Evolutionary conservation across 2,888 invertebrate genomes (phyloP), one percentile per base, ranked within the genome.

Genomic region (Tuberolachnus salignus): DNA sequence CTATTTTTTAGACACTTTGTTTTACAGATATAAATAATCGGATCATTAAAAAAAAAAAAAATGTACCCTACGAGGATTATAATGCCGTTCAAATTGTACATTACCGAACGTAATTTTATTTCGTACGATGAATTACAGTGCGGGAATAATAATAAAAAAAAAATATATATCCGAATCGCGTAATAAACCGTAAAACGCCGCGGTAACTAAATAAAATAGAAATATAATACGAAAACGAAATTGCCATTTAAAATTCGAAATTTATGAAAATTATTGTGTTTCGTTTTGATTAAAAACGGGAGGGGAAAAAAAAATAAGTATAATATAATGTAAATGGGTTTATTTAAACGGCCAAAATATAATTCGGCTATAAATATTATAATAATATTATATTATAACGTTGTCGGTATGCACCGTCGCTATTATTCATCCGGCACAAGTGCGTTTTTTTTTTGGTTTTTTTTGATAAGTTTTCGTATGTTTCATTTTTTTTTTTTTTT

Each of bases 41-140:
- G 72, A 73, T 73, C 49, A 51, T 73, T 74, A 64, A 64, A 74
- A 67, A 74, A 53, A 53, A 64, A 64, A 74, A 67, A 74, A 53
- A 53, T 8, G 63, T 63, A 21, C 42, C 64, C 19, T 42, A n/a
- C 1, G 13, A 42, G 42, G 51, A 74, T 74, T 74, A 74, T 64
- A 44, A 4, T 53, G 53, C 53, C 53, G 53, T 74, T 63, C 51
- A 51, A 63, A 72, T 61, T 21, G 11, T 71, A 51, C 16, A 34
- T 71, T 57, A 46, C n/a, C 46, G 13, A 26, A 59, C 26, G 26
- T 71, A 26, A 57, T 71, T 34, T 34, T 53, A 34, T 66, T 46
- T 19, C 26, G n/a, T 21, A 55, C 55, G 34, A 34, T 69, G 53
- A 69, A 69, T 69, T 69, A 69, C 53, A 69, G 9, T 8, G 19